A percentile compares a stretch with the other conserved stretches of the same genome.
Evolutionary conservation across 64 coral and sea anemone genomes (phyloP).

Genomic region (Montipora cactus): DNA sequence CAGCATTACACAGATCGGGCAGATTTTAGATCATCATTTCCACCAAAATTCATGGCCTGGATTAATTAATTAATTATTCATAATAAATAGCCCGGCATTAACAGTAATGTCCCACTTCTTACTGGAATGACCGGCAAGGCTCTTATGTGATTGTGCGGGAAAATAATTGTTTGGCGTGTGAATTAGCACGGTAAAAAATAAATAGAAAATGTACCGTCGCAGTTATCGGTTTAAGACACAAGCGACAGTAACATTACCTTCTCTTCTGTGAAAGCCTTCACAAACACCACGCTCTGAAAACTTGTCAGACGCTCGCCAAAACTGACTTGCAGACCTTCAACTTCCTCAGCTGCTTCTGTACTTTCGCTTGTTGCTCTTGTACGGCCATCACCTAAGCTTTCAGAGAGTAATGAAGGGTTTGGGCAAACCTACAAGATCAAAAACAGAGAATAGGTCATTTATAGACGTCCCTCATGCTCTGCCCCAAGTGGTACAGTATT

Average conservation of each 20-base stretch:
- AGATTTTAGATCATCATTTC: too few species aligned
- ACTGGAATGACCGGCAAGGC: too few species aligned
- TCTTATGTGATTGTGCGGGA: too few species aligned
- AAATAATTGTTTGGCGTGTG: too few species aligned
- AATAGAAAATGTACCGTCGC: too few species aligned
- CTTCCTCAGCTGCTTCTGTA: slow-evolving; percentile 35
- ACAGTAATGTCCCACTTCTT: too few species aligned
- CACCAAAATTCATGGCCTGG: too few species aligned
- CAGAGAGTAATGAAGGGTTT: slow-evolving; percentile 48
- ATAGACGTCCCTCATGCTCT: not conserved
- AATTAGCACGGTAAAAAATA: too few species aligned
- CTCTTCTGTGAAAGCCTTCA: not conserved
- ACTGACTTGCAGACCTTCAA: slow-evolving; percentile 6
- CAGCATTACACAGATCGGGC: too few species aligned
- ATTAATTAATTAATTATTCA: too few species aligned
- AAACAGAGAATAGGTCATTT: not conserved
- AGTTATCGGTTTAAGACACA: not conserved
- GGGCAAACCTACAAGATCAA: slow-evolving; percentile 44
- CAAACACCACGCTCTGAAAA: too few species aligned
- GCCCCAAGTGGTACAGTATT: not conserved
- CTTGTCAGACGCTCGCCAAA: slow-evolving; percentile 25
- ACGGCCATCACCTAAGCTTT: slow-evolving; percentile 19
- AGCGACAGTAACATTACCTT: slow-evolving; percentile 40
- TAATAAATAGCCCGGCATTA: too few species aligned
- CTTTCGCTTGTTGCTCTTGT: slow-evolving; percentile 46